Evolutionary conservation across 1,140 invertebrate species (phyloP), one percentile per base, ranked within the genome.

Genomic region (Eupristina koningsbergeri): DNA sequence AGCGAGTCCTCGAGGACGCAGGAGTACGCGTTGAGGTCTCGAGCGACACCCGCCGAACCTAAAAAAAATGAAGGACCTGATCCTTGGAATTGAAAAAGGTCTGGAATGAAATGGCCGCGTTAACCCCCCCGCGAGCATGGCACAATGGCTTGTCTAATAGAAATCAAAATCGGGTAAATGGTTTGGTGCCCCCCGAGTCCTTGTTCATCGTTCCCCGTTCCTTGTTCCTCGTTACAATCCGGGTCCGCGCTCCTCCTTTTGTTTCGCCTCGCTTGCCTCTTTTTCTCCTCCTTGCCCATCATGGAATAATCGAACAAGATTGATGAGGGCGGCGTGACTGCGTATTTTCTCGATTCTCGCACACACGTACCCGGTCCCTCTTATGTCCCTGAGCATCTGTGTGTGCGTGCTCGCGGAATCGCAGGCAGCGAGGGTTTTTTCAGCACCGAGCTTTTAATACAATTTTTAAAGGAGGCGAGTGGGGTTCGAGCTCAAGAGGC

Each of bases 261-360:
- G 81, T 85, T 86, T 76, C 84, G 77, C n/a, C 78, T 50, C 83
- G 80, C 69, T 83, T 82, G 80, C 63, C 85, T 83, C 50, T 67
- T 76, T 86, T 85, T 90, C 88, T 88, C 91, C 69, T 50, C 90
- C 91, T 89, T 89, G 87, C 87, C 89, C 91, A 91, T 92, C 91
- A 90, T 87, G 90, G 88, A 92, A 92, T 92, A 92, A 92, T 92
- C 91, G 91, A 92, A 92, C 89, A 92, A 92, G 91, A 92, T 92
- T 91, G 91, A 92, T 92, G 91, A 92, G 90, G 88, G 87, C 89
- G 86, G 88, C 88, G 88, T 92, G 91, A 92, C 91, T 92, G 88
- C 88, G 71, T 69, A 41, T 69, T 67, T 81, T 84, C 58, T 84
- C 73, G 31, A 53, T 29, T 0, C 63, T 77, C 61, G 74, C 39